Evolutionary conservation across 37 sponge, comb jelly and placozoan genomes (phyloP), one percentile per base, ranked within the genome.

Genomic region (Spongilla lacustris): DNA sequence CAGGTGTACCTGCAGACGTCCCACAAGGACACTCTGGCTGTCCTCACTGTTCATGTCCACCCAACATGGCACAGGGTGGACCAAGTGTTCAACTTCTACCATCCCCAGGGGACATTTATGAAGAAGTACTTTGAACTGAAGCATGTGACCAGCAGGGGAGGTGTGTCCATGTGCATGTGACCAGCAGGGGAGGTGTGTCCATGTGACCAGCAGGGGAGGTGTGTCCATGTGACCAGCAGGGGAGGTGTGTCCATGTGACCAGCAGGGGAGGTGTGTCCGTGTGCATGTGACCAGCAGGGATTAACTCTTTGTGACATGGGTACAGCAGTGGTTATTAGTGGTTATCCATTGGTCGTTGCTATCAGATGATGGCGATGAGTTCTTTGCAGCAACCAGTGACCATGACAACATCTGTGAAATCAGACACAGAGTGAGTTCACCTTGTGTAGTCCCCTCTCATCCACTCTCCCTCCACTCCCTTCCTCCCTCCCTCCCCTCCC

Each of bases 81-180:
- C 24, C 58, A 35, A 32, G 69, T 81, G 66, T 68, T 85, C 26
- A 86, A 85, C 77, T 90, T 85, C 76, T 90, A 90, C 74, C 91
- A 90, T 75, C 82, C 91, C 30, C 86, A 90, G 71, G 76, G 76
- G n/a, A 90, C 76, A 5, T 85, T 85, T 78, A 3, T 90, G 50
- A 90, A 81, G 68, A 90, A 77, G 68, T 32, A 30, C 36, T 32
- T 84, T 28, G 77, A 32, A 19, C 25, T 73, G 74, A 73, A 73
- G 74, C 74, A 34, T 14, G 4, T 58, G 58, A 58, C 21, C 58
- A 58, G 1, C 0, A 17, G 14, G 11, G 58, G 11, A 58, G 58
- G 58, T 58, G 58, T 14, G 58, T 1, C 58, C 58, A 13, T 58
- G 58, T 19, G 21, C 58, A 58, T 58, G 19, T 58, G 58, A n/a